A percentile compares a stretch with the other conserved stretches of the same genome.
phyloP scores from a whole-genome alignment of 2,888 invertebrate species.

The Bembecia ichneumoniformis region DNA sequence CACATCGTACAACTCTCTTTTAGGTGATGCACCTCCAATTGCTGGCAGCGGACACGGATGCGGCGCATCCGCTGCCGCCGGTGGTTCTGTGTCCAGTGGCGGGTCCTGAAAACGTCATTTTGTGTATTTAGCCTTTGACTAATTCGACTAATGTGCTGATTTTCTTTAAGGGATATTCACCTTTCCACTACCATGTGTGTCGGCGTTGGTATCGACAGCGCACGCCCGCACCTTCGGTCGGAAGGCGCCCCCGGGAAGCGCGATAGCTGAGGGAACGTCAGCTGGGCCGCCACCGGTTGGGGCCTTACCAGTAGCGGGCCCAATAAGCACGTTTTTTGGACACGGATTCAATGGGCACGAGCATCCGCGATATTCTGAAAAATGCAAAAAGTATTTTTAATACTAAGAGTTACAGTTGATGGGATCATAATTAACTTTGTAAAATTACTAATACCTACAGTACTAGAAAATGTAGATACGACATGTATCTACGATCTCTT shows the following conservation, averaged over 20 bases:
- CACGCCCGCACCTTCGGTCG: slow-evolving; percentile 65
- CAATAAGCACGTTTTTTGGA: slow-evolving; percentile 99
- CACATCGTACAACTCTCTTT: slow-evolving; percentile 53
- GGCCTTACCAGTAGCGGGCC: slow-evolving; percentile 97
- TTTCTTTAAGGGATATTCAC: slow-evolving; percentile 22
- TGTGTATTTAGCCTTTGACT: too few relatives aligned
- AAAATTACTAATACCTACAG: too few relatives aligned
- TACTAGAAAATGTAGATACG: too few relatives aligned
- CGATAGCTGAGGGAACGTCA: slow-evolving; percentile 48
- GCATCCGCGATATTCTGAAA: slow-evolving; percentile 74
- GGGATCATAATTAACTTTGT: too few relatives aligned
- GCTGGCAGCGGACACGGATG: slow-evolving; percentile 52
- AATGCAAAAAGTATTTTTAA: neutral
- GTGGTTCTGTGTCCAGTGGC: slow-evolving; percentile 49
- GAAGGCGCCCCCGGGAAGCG: slow-evolving; percentile 68
- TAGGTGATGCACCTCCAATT: slow-evolving; percentile 61
- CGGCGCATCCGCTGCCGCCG: slow-evolving; percentile 51
- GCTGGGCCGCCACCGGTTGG: slow-evolving; percentile 78
- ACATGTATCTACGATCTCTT: too few relatives aligned
- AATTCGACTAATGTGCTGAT: too few relatives aligned
- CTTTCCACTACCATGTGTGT: slow-evolving; percentile 64
- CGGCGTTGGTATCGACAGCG: slow-evolving; percentile 49
- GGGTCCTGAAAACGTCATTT: slow-evolving; percentile 39
- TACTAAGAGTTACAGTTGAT: too few relatives aligned
- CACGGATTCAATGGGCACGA: slow-evolving; percentile 94